Base-by-base conservation (phyloP, 2,797 vertebrate species). In the Pogonophryne albipinna region DNA sequence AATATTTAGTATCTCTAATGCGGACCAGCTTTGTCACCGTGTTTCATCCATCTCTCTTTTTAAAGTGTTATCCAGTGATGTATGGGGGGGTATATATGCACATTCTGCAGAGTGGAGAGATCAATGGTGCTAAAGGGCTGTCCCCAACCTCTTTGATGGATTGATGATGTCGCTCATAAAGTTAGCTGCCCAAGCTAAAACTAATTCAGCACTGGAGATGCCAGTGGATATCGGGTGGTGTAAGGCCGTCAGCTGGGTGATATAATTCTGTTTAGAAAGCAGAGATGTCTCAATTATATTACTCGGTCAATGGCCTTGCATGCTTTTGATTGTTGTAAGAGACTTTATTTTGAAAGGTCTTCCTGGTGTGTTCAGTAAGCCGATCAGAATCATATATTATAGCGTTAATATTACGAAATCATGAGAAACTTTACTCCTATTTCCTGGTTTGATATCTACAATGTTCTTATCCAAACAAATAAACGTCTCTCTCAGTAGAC, bases 41-140 rank as follows among this genome's bases (percentile, higher is more conserved):
- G 80, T 81, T 86, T 84, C 74, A 88, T 87, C 88, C 83, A 91
- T 92, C 90, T 80, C 71, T 79, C 84, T 71, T 85, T 84, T 90
- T 90, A 80, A 85, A 79, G 79, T 58, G 52, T 80, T 88, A 84
- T 66, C 49, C 58, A 10, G 74, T 91, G 90, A 92, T 86, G 71
- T 83, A 91, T 85, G 74, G 55, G 67, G 46, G 64, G 59, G 58
- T 61, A 80, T 83, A 81, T 85, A 88, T 91, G 88, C 87, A 85
- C 85, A 89, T 77, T 85, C 82, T 66, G 82, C 87, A 89, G 76
- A 77, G 79, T 66, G 61, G 59, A 76, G 79, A 75, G 88, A 91
- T 93, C 88, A 88, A 86, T 90, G 86, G 76, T 66, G 79, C 84
- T 88, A 73, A 87, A 84, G 82, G 84, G 66, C 79, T 79, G 79